Percentiles rank a stretch among this genome's conserved stretches.
Conservation (phyloP, 2,888 invertebrate genomes). For the Andrena marginata region DNA sequence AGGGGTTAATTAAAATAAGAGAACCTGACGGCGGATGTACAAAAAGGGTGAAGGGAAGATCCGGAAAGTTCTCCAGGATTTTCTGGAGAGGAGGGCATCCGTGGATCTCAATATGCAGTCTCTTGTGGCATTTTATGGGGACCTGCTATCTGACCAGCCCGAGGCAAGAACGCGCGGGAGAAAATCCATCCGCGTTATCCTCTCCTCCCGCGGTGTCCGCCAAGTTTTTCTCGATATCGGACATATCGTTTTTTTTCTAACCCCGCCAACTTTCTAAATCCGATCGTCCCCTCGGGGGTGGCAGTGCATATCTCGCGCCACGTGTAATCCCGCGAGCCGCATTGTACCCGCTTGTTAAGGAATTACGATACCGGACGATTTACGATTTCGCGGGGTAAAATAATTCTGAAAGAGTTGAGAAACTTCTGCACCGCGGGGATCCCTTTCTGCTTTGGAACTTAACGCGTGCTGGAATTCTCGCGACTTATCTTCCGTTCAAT, state of each 20-base stretch:
- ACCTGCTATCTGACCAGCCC: conserved; percentile 36
- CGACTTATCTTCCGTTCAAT: conserved; percentile 2
- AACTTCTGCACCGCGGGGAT: neutral
- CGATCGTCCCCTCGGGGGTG: conserved; percentile 27
- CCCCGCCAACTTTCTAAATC: conserved; percentile 26
- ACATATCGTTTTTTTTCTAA: conserved; percentile 2
- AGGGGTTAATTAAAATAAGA: conserved; percentile 63
- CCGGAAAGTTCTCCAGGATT: conserved; percentile 49
- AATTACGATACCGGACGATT: conserved; percentile 36
- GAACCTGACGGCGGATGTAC: conserved; percentile 25
- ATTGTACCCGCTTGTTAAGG: conserved; percentile 17
- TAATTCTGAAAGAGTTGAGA: conserved; percentile 4
- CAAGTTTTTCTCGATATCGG: conserved; percentile 47
- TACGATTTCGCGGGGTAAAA: conserved; percentile 8
- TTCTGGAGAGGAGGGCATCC: conserved; percentile 22
- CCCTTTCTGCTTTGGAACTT: conserved; percentile 2
- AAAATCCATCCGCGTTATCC: conserved; percentile 28
- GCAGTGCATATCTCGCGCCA: conserved; percentile 10
- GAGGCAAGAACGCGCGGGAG: conserved; percentile 28
- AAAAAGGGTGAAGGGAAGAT: conserved; percentile 7
- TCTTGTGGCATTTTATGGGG: conserved; percentile 46
- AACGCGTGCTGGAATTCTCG: neutral
- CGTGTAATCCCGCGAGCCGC: neutral
- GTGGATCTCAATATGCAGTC: conserved; percentile 36
- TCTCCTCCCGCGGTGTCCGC: conserved; percentile 1